phyloP scores from a whole-genome alignment of 2,888 invertebrate species.

The Petrolisthes manimaculis region DNA sequence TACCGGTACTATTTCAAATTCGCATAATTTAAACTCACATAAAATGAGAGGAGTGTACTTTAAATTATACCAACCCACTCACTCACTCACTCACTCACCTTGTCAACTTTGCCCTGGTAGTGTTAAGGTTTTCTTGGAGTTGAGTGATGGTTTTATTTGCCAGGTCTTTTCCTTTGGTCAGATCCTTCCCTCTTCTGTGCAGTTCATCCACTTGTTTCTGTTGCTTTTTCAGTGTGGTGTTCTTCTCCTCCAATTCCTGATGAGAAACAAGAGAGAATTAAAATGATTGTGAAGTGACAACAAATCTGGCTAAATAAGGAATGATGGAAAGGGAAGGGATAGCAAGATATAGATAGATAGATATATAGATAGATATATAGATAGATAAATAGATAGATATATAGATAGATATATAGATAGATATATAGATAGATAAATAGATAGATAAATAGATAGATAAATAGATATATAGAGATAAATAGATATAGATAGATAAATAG shows the following conservation, averaged over 20 bases:
- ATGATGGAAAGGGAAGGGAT: background rate
- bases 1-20: too few relatives aligned
- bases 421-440: too few relatives aligned
- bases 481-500: too few relatives aligned
- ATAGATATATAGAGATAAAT: too few relatives aligned
- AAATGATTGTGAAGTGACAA: background rate
- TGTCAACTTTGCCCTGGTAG: background rate
- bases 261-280: background rate
- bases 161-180: conserved; percentile 18
- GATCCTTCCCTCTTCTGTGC: conserved; percentile 21
- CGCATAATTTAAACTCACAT: too few relatives aligned
- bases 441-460: too few relatives aligned
- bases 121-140: conserved; percentile 20
- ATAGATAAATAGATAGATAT: too few relatives aligned
- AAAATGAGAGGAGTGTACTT: too few relatives aligned
- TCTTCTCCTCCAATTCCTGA: conserved; percentile 37
- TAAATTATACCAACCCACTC: background rate
- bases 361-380: too few relatives aligned
- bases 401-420: too few relatives aligned
- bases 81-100: conserved; percentile 32
- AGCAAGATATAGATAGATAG: too few relatives aligned
- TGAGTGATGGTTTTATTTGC: conserved; percentile 3
- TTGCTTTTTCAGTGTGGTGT: conserved; percentile 4
- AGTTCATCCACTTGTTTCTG: conserved; percentile 10
- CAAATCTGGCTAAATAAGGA: background rate